phyloP scores from a whole-genome alignment of 2,797 vertebrate species.

The Poeciliopsis turneri region DNA sequence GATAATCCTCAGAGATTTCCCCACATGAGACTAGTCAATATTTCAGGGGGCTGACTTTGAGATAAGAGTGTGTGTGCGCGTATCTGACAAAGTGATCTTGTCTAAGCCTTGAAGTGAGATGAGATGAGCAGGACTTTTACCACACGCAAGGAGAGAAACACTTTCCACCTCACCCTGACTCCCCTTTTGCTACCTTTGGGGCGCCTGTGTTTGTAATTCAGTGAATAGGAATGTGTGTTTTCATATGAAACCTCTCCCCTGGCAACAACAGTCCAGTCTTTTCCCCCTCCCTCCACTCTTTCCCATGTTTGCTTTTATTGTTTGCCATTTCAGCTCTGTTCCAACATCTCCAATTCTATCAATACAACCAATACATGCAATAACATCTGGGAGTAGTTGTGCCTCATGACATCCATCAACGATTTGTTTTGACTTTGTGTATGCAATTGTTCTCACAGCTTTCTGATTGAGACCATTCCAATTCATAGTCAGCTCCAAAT shows the following conservation, averaged over 20 bases:
- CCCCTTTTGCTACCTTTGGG: conserved; percentile 14
- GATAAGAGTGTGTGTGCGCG: conserved; percentile 31
- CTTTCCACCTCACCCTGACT: not conserved
- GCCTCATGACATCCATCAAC: conserved; percentile 21
- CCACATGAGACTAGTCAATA: conserved; percentile 78
- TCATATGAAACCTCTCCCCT: conserved; percentile 55
- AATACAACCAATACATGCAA: too few relatives aligned
- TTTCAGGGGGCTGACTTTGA: conserved; percentile 67
- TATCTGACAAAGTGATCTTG: conserved; percentile 67
- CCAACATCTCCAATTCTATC: not conserved
- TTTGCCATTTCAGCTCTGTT: conserved; percentile 37
- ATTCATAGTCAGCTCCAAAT: not conserved
- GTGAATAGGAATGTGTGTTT: conserved; percentile 62
- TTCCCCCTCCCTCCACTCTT: conserved; percentile 9
- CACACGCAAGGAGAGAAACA: conserved; percentile 34
- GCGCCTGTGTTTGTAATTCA: conserved; percentile 47
- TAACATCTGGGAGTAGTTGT: conserved; percentile 28
- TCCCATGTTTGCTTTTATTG: conserved; percentile 26
- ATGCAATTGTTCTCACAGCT: not conserved
- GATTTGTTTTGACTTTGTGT: conserved; percentile 24
- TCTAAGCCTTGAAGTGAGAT: conserved; percentile 73
- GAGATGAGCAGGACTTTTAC: conserved; percentile 42
- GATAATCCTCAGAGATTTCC: conserved; percentile 81
- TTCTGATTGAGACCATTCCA: not conserved
- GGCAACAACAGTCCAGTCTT: conserved; percentile 38